Base-by-base conservation (phyloP, 2,113 vertebrate species). In the Solea solea region DNA sequence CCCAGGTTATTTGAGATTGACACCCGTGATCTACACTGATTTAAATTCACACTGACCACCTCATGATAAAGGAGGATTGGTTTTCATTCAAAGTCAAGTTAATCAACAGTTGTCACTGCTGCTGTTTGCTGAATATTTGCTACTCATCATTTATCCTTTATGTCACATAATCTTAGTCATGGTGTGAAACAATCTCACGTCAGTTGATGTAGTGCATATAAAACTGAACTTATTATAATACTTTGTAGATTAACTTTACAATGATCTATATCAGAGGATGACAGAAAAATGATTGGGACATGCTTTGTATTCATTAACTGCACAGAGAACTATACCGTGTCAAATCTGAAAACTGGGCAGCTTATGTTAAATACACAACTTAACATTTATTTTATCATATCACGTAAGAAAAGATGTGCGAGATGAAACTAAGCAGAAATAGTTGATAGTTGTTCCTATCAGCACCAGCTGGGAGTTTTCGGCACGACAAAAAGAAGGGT, bases 401-500 rank as follows among this genome's bases (percentile, higher is more conserved):
- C 57, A 65, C 3, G 8, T 25, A 73, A 76, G 52, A 78, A 63
- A 64, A 69, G 74, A 72, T 70, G 71, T 53, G 66, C 41, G 51
- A 81, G 75, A 76, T 73, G 57, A 54, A 78, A 68, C 59, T 60
- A 67, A 72, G 76, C 59, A 69, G 54, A 81, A 59, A 71, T 66
- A 78, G 66, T 83, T 51, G 59, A 56, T 39, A 55, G 54, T 56
- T 70, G 53, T 80, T 72, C 53, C 55, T 40, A 72, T 88, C 80
- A 77, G 67, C 83, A 39, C 11, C 45, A 67, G 73, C 74, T 61
- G 39, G 72, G 63, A 74, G 72, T 86, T 78, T 81, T 69, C 74
- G 57, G 49, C 53, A 74, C 79, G 81, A 88, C 86, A 67, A 85
- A 87, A 86, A 83, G 34, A 88, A 58, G 28, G 78, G 63, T 78